Conservation (phyloP, 2,113 vertebrate genomes). For the Ascaphus truei region DNA sequence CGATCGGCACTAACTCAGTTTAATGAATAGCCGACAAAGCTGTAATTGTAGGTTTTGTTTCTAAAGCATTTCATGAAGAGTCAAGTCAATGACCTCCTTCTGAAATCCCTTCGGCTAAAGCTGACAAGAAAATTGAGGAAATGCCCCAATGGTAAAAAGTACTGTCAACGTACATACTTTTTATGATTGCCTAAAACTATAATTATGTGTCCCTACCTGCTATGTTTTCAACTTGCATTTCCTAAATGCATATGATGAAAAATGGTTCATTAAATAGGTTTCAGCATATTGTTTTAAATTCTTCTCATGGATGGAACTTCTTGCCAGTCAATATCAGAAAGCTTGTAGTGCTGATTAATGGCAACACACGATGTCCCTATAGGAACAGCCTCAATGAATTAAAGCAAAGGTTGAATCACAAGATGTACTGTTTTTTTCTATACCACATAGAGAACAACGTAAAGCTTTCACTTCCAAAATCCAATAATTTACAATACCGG, state of each 20-base stretch:
- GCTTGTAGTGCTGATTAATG: background rate
- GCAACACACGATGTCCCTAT: background rate
- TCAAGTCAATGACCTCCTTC: conserved; percentile 7
- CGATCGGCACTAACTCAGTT: too few species aligned
- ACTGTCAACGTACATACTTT: background rate
- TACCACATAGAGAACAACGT: too few species aligned
- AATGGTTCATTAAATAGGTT: conserved; percentile 3
- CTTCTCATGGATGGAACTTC: background rate
- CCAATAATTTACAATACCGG: too few species aligned
- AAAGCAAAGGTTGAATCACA: background rate
- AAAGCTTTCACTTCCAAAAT: too few species aligned
- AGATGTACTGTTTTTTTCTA: background rate
- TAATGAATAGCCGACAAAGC: too few species aligned
- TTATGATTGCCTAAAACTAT: conserved; percentile 7
- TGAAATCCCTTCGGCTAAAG: background rate
- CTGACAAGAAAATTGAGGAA: conserved; percentile 10
- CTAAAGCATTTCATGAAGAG: background rate
- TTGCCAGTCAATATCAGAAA: conserved; percentile 18
- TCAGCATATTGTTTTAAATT: conserved; percentile 3
- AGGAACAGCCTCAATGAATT: conserved; percentile 9
- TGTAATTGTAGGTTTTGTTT: conserved; percentile 7
- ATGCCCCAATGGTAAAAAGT: background rate
- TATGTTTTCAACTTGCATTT: background rate
- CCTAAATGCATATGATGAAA: background rate
- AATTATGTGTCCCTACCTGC: background rate